Evolutionary conservation across 2,888 invertebrate genomes (phyloP).

Genomic region (Drosophila maculinotata): DNA sequence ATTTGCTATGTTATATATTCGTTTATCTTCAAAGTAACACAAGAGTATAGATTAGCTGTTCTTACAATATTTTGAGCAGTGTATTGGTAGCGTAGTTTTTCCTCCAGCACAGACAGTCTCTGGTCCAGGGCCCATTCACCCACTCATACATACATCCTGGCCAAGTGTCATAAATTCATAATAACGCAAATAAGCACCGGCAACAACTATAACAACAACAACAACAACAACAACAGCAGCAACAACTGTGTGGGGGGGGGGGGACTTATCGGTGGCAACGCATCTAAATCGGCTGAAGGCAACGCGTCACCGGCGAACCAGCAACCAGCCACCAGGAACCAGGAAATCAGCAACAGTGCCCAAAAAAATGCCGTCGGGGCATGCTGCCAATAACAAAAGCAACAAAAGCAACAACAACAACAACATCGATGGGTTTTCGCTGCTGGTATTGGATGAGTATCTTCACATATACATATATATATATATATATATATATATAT

Average conservation of each 20-base stretch:
- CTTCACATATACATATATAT: constrained; percentile 6
- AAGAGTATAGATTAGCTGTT: too few relatives aligned
- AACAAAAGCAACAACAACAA: constrained; percentile 1
- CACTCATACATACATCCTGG: constrained; percentile 40
- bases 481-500: constrained; percentile 9
- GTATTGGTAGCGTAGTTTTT: constrained; percentile 1
- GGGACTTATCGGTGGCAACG: constrained; percentile 70
- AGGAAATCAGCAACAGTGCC: constrained; percentile 37
- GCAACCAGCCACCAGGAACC: constrained; percentile 14
- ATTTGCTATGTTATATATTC: too few relatives aligned
- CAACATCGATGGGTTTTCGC: constrained; percentile 33
- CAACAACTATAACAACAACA: too few relatives aligned
- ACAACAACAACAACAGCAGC: constrained; percentile 22
- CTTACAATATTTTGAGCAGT: background rate
- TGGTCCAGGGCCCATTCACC: constrained; percentile 12
- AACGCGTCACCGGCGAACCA: constrained; percentile 27
- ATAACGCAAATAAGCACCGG: constrained; percentile 82
- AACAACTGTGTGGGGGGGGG: background rate
- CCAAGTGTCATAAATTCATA: constrained; percentile 82
- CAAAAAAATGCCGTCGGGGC: constrained; percentile 62
- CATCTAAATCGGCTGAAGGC: constrained; percentile 74
- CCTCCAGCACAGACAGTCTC: constrained; percentile 10
- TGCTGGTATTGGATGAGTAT: constrained; percentile 49
- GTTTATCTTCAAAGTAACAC: too few relatives aligned
- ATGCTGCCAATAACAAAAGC: constrained; percentile 69